Conservation (phyloP, 2,797 vertebrate species). For the Myotis myotis region DNA sequence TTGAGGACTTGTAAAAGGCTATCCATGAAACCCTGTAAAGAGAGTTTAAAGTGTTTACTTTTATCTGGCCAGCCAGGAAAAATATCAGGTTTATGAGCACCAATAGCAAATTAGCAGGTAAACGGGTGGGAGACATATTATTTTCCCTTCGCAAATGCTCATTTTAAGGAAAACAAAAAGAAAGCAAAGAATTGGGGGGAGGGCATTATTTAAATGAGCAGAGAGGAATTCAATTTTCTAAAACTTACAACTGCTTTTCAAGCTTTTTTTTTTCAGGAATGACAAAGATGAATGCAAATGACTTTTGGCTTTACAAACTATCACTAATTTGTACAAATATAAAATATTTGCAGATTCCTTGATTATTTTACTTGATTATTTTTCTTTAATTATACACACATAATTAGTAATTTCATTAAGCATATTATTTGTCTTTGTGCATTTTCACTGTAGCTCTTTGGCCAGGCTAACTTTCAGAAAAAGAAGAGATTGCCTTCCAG, state of each 20-base stretch:
- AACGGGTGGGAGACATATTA: not conserved
- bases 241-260: not conserved
- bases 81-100: not conserved
- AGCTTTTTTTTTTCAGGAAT: not conserved
- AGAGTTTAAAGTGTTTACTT: not conserved
- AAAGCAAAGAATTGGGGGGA: not conserved
- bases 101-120: not conserved
- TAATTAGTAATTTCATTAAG: not conserved
- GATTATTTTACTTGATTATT: not conserved
- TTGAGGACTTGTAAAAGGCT: not conserved
- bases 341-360: not conserved
- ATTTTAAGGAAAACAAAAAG: not conserved
- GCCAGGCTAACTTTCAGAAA: not conserved
- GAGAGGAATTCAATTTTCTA: not conserved
- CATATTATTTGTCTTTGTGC: not conserved
- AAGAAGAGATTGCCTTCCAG: not conserved
- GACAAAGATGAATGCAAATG: not conserved
- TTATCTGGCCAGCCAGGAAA: not conserved
- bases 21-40: not conserved
- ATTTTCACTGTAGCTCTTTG: not conserved
- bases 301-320: not conserved
- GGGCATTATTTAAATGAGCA: not conserved
- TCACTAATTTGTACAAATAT: not conserved
- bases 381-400: not conserved
- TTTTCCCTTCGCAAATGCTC: not conserved